Evolutionary conservation across 2,888 invertebrate genomes (phyloP).

Genomic region (Pristionchus fissidentatus): DNA sequence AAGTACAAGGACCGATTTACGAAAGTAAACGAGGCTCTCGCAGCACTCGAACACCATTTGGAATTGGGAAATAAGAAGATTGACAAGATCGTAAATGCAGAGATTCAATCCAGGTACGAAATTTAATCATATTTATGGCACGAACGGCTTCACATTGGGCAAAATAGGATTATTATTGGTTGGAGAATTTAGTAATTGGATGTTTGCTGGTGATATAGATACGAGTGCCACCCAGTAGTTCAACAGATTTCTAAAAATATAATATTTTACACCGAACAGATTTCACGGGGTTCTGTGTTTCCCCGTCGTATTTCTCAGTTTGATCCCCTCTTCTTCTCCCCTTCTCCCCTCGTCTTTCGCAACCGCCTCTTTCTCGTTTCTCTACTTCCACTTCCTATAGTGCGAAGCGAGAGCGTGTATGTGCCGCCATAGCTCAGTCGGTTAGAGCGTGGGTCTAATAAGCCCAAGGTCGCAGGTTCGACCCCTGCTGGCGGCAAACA

Average conservation of each 20-base stretch:
- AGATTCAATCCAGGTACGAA: conserved; percentile 63
- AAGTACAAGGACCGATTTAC: conserved; percentile 72
- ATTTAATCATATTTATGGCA: background rate
- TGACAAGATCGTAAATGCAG: conserved; percentile 68
- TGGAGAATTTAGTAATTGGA: too few species aligned
- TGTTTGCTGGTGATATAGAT: background rate
- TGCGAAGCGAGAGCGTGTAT: background rate
- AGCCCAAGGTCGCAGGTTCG: conserved; percentile 56
- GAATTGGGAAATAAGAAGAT: conserved; percentile 73
- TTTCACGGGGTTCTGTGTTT: background rate
- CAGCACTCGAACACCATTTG: conserved; percentile 71
- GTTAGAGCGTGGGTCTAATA: conserved; percentile 57
- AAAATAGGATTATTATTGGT: background rate
- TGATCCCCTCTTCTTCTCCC: conserved; percentile 2
- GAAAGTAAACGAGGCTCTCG: conserved; percentile 73
- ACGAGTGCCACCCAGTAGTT: background rate
- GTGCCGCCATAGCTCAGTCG: conserved; percentile 55
- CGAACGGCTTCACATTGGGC: too few species aligned
- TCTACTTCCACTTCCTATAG: background rate
- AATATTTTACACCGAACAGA: background rate
- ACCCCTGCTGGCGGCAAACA: conserved; percentile 51
- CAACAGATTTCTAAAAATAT: background rate
- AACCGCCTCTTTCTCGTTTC: background rate
- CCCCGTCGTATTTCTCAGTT: background rate
- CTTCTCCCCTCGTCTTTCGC: background rate